Evolutionary conservation across 2,797 vertebrate genomes (phyloP), one percentile per base, ranked within the genome.

Genomic region (Aeoliscus strigatus): DNA sequence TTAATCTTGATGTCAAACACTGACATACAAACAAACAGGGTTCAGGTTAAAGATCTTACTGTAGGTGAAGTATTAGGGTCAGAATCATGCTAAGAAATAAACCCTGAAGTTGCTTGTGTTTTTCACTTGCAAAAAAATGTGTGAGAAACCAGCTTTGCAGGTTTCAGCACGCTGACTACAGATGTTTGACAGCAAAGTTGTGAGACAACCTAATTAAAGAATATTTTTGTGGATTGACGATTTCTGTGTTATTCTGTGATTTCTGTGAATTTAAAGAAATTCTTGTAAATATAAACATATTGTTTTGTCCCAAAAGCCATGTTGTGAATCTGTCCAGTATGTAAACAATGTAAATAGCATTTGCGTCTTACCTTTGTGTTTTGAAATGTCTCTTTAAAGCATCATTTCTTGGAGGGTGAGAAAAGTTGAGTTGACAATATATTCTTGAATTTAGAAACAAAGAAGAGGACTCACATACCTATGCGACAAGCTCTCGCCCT

Each of bases 381-480:
- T 37, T 41, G 9, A 29, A 32, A 25, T 27, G 39, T 60, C 42
- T 40, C 40, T 46, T 77, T 63, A 76, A 41, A 59, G 28, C 57
- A 63, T 87, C 74, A 80, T 78, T 66, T 78, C 48, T 54, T 60
- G 46, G 58, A 62, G 53, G 54, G 21, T 4, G 40, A 68, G 30
- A 27, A 9, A 41, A 60, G 37, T 56, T 4, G 43, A 30, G 11
- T 43, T 37, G 30, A 47, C 17, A 28, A 38, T 32, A 25, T 52
- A 17, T 65, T 31, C 34, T 14, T 10, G 14, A 44, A 53, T 52
- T 65, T 34, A 56, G 41, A 46, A 37, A n/a, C 46, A 1, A 27
- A 28, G 32, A 10, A 9, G 39, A 66, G 41, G 24, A 30, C 47
- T 53, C 51, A 69, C 58, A 70, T 59, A 36, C 56, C 47, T 38